Percentiles rank a stretch among this genome's conserved stretches.
phyloP scores from a whole-genome alignment of 2,888 invertebrate genomes.

The Lasioglossum leucozonium region DNA sequence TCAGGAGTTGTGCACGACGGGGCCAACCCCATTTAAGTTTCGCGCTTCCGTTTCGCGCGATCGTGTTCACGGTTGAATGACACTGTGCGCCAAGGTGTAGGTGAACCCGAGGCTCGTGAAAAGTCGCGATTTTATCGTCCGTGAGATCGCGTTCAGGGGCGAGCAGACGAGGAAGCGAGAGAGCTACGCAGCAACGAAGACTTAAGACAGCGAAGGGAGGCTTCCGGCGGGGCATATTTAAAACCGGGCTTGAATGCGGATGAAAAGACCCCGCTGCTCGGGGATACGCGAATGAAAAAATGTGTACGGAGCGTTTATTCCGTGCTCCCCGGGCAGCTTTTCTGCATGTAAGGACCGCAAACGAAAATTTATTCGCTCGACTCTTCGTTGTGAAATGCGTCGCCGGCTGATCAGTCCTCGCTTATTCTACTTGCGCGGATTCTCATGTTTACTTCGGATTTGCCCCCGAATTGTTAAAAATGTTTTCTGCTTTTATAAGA shows the following conservation, averaged over 20 bases:
- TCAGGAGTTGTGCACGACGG: neutral
- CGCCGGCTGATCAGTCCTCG: neutral
- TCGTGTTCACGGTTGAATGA: slow-evolving; percentile 6
- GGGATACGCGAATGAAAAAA: neutral
- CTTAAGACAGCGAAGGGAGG: neutral
- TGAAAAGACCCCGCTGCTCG: neutral
- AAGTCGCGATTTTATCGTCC: slow-evolving; percentile 18
- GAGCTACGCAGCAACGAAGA: neutral
- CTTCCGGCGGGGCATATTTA: slow-evolving; percentile 3
- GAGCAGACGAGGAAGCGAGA: neutral
- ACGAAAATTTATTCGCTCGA: neutral
- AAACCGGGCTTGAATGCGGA: neutral
- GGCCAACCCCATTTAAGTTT: slow-evolving; percentile 4
- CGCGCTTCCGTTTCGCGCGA: neutral
- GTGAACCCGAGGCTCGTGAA: neutral
- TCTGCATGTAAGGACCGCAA: neutral
- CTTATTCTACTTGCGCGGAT: neutral
- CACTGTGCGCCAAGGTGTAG: neutral
- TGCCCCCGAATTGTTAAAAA: too few relatives aligned
- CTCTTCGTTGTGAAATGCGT: neutral
- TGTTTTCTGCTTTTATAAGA: too few relatives aligned
- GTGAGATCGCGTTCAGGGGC: neutral
- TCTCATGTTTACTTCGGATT: too few relatives aligned
- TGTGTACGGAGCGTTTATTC: neutral
- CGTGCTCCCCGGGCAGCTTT: neutral